Evolutionary conservation across 2,797 vertebrate genomes (phyloP).

Genomic region (Rhinogobio ventralis): DNA sequence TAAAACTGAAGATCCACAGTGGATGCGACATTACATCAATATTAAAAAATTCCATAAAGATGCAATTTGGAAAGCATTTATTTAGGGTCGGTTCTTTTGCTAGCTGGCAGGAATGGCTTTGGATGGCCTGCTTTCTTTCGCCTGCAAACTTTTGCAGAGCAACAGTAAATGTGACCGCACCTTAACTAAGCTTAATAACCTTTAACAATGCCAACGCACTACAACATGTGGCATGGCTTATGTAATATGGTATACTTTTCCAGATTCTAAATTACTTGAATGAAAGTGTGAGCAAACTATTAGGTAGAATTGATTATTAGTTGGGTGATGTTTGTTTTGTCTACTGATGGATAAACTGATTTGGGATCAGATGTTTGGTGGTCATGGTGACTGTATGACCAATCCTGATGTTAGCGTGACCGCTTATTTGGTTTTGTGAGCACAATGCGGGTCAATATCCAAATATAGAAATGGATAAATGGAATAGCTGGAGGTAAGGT

Average conservation of each 20-base stretch:
- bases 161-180: background rate
- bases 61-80: background rate
- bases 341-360: background rate
- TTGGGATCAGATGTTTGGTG: background rate
- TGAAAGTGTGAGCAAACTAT: background rate
- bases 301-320: background rate
- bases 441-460: conserved; percentile 26
- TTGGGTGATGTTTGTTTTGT: conserved; percentile 1
- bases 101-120: background rate
- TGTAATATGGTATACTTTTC: background rate
- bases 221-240: background rate
- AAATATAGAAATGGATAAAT: conserved; percentile 41
- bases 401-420: conserved; percentile 15
- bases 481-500: conserved; percentile 12
- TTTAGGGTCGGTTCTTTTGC: background rate
- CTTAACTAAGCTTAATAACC: background rate
- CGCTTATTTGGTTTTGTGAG: conserved; percentile 24
- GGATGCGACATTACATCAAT: background rate
- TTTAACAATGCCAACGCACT: background rate
- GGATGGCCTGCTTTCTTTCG: background rate
- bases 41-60: background rate
- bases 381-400: conserved; percentile 2
- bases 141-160: background rate
- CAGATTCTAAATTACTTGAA: background rate
- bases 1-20: no score